A percentile compares a stretch with the other conserved stretches of the same genome.
Conservation (phyloP, 2,797 vertebrate genomes). For the Gymnoscopelus microlampas region DNA sequence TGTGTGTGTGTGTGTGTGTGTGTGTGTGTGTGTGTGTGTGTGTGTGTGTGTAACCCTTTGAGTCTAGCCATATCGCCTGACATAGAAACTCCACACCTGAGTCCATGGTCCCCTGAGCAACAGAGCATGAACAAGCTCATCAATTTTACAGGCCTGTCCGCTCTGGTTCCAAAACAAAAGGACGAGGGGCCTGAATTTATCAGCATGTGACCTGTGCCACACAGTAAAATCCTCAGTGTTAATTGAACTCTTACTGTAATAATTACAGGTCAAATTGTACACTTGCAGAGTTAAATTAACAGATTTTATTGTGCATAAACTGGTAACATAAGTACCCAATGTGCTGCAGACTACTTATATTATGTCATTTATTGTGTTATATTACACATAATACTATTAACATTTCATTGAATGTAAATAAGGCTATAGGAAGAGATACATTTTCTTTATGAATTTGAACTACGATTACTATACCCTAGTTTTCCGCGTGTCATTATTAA, state of each 20-base stretch:
- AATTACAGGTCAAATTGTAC: slow-evolving; percentile 10
- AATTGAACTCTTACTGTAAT: too few species aligned
- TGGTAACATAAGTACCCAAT: too few species aligned
- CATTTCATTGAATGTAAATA: background rate
- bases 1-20: slow-evolving; percentile 23
- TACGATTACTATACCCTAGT: slow-evolving; percentile 11
- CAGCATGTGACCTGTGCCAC: background rate
- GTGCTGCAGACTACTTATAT: slow-evolving; percentile 2
- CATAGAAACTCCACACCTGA: slow-evolving; percentile 65
- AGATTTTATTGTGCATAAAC: slow-evolving; percentile 5
- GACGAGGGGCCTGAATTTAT: slow-evolving; percentile 24
- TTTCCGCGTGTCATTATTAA: slow-evolving; percentile 12
- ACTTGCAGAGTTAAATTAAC: slow-evolving; percentile 13
- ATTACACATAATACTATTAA: background rate
- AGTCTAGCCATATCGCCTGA: slow-evolving; percentile 66
- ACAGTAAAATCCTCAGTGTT: background rate
- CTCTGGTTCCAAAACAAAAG: slow-evolving; percentile 68
- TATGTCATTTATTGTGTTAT: background rate
- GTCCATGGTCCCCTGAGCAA: slow-evolving; percentile 57
- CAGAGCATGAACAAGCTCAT: slow-evolving; percentile 68
- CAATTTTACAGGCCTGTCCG: slow-evolving; percentile 71
- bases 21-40: slow-evolving; percentile 16
- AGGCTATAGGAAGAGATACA: background rate
- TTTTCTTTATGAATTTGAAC: slow-evolving; percentile 9
- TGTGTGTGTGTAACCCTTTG: slow-evolving; percentile 39